phyloP scores from a whole-genome alignment of 2,888 invertebrate genomes.

The Silvanus unidentatus region DNA sequence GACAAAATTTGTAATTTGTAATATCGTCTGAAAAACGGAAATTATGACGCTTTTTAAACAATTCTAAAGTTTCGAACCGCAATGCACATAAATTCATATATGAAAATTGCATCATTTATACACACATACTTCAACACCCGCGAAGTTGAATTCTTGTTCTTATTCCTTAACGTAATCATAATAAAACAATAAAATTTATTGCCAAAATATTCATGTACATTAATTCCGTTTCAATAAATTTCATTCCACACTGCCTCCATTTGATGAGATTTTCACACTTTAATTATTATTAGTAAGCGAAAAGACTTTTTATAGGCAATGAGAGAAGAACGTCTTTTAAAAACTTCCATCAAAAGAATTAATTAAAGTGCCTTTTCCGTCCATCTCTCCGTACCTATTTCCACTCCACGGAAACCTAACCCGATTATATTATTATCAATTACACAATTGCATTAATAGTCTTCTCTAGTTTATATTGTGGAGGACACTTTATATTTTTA shows the following conservation, averaged over 20 bases:
- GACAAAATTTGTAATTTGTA: too few species aligned
- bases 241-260: not conserved
- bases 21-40: too few species aligned
- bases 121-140: too few species aligned
- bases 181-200: too few species aligned
- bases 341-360: conserved; percentile 1
- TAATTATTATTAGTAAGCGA: not conserved
- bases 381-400: not conserved
- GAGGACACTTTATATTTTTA: not conserved
- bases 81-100: too few species aligned
- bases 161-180: too few species aligned
- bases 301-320: not conserved
- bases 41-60: too few species aligned
- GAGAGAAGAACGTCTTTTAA: not conserved
- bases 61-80: too few species aligned
- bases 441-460: not conserved
- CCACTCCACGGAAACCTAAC: not conserved
- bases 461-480: not conserved
- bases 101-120: too few species aligned
- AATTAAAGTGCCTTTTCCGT: not conserved
- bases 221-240: conserved; percentile 1
- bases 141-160: too few species aligned
- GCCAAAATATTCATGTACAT: not conserved
- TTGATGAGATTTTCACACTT: conserved; percentile 2
- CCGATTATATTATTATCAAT: too few species aligned